Conservation (phyloP, 2,888 invertebrate genomes). For the Pilophorus perplexus region DNA sequence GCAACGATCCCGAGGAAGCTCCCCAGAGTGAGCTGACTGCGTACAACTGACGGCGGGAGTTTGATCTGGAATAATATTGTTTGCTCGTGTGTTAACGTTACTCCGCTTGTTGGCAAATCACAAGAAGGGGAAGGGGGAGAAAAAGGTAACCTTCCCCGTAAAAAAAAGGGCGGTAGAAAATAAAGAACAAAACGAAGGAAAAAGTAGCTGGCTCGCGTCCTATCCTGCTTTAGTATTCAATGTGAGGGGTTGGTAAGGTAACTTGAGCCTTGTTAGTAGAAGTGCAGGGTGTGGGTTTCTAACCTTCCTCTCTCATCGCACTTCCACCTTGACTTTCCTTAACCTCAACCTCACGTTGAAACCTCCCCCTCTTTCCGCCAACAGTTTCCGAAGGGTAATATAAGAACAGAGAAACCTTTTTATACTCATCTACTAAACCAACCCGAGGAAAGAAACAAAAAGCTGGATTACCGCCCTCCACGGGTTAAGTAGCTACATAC, state of each 20-base stretch:
- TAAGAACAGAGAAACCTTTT: constrained; percentile 34
- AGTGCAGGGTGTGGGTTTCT: constrained; percentile 36
- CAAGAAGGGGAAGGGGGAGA: neutral
- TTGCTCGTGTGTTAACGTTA: neutral
- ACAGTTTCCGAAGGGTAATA: constrained; percentile 2
- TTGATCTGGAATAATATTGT: neutral
- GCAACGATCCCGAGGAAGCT: neutral
- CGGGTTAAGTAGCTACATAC: no score
- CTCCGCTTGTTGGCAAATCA: neutral
- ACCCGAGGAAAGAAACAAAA: constrained; percentile 11
- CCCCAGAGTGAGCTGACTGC: neutral
- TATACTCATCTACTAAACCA: constrained; percentile 31
- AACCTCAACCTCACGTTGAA: constrained; percentile 3
- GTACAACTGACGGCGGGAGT: neutral
- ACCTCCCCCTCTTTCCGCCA: constrained; percentile 5
- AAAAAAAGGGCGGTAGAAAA: neutral
- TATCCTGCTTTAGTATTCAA: constrained; percentile 24
- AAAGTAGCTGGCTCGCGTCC: constrained; percentile 27
- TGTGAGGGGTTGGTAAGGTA: constrained; percentile 28
- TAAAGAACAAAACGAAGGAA: neutral
- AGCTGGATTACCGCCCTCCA: constrained; percentile 16
- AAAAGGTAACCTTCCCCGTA: neutral
- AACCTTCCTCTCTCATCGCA: neutral
- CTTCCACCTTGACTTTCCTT: constrained; percentile 18
- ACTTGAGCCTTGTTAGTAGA: constrained; percentile 40